Evolutionary conservation across 2,888 invertebrate species (phyloP).

Genomic region (Carcina quercana): DNA sequence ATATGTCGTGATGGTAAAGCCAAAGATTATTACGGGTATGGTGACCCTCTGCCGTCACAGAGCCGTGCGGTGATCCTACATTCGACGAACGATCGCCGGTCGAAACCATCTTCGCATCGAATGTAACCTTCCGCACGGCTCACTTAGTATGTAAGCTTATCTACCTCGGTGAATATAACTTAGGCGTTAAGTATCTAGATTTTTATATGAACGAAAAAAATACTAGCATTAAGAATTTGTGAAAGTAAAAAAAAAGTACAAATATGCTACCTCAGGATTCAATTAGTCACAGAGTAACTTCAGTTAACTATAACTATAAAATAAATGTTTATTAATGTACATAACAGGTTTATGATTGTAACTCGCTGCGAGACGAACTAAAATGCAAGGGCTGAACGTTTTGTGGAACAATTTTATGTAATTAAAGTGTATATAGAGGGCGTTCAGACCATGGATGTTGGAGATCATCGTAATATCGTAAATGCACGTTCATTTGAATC

Average conservation of each 20-base stretch:
- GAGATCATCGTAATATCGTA: slow-evolving; percentile 5
- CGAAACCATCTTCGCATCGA: slow-evolving; percentile 17
- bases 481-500: slow-evolving; percentile 55
- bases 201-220: slow-evolving; percentile 66
- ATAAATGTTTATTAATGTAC: slow-evolving; percentile 20
- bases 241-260: slow-evolving; percentile 65
- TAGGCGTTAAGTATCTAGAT: slow-evolving; percentile 65
- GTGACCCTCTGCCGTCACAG: slow-evolving; percentile 75
- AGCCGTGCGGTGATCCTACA: slow-evolving; percentile 41
- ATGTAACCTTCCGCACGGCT: slow-evolving; percentile 43
- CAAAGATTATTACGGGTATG: slow-evolving; percentile 75
- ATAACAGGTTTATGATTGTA: slow-evolving; percentile 22
- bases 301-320: slow-evolving; percentile 32
- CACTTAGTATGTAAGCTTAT: slow-evolving; percentile 60
- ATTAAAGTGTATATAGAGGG: slow-evolving; percentile 22
- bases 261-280: slow-evolving; percentile 74
- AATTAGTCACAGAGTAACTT: slow-evolving; percentile 47
- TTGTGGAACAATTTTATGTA: slow-evolving; percentile 24
- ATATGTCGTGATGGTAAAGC: slow-evolving; percentile 74
- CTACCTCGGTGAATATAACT: slow-evolving; percentile 70
- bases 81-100: slow-evolving; percentile 23
- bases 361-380: slow-evolving; percentile 20
- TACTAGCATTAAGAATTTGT: slow-evolving; percentile 52
- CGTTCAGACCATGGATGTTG: slow-evolving; percentile 24
- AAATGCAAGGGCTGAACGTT: slow-evolving; percentile 22